Evolutionary conservation across 1,140 invertebrate species (phyloP).

Genomic region (Drosophila fuyamai): DNA sequence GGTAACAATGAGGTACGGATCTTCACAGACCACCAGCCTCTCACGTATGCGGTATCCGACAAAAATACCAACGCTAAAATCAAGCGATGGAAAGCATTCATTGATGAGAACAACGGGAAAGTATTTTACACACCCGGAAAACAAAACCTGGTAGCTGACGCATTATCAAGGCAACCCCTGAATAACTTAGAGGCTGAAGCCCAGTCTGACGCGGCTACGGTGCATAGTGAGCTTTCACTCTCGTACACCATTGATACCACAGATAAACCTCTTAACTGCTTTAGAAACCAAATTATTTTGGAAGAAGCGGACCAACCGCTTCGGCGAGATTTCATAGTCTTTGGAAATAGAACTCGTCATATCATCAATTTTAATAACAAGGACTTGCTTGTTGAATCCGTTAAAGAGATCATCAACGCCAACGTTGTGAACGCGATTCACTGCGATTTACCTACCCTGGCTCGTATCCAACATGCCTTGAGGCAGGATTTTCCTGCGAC

Average conservation of each 20-base stretch:
- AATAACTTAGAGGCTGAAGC: slow-evolving; percentile 4
- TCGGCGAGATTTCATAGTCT: slow-evolving; percentile 1
- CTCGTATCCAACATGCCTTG: too few relatives aligned
- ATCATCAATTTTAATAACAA: neutral
- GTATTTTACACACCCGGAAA: too few relatives aligned
- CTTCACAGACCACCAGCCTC: slow-evolving; percentile 31
- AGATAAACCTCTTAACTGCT: slow-evolving; percentile 41
- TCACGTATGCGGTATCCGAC: slow-evolving; percentile 15
- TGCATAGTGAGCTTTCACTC: slow-evolving; percentile 20
- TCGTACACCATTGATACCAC: slow-evolving; percentile 18
- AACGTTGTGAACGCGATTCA: too few relatives aligned
- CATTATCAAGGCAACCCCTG: slow-evolving; percentile 3
- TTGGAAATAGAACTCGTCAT: slow-evolving; percentile 12
- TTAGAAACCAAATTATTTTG: neutral
- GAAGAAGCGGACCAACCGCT: neutral
- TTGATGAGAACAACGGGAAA: slow-evolving; percentile 38
- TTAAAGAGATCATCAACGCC: too few relatives aligned
- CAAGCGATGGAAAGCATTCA: slow-evolving; percentile 30
- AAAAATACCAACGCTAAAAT: slow-evolving; percentile 25
- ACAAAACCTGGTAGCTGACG: slow-evolving; percentile 6
- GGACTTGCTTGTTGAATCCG: too few relatives aligned
- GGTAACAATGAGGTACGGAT: slow-evolving; percentile 9
- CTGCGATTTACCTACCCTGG: too few relatives aligned
- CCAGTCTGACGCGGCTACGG: slow-evolving; percentile 11
- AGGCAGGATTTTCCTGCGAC: too few relatives aligned